Evolutionary conservation across 2,888 invertebrate genomes (phyloP).

Genomic region (Eupithecia subumbrata): DNA sequence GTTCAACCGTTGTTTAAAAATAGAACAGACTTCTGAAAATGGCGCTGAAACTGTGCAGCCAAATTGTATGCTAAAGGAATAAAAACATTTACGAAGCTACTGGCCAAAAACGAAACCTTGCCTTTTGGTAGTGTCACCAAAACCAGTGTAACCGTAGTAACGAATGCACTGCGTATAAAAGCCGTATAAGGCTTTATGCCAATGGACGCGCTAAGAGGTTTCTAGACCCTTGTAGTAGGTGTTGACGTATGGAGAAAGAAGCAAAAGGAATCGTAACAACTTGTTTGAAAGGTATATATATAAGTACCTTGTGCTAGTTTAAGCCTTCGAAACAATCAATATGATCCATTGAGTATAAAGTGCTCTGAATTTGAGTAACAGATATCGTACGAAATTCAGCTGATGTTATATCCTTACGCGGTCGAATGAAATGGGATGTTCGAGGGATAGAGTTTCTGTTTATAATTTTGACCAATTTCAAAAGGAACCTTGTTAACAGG

Average conservation of each 20-base stretch:
- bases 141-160: conserved; percentile 3
- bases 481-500: not conserved
- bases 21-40: not conserved
- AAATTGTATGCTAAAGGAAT: conserved; percentile 1
- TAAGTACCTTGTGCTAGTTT: not conserved
- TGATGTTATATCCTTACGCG: not conserved
- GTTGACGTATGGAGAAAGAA: conserved; percentile 35
- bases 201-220: conserved; percentile 51
- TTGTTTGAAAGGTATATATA: not conserved
- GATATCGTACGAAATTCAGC: not conserved
- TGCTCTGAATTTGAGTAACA: too few relatives aligned
- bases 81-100: not conserved
- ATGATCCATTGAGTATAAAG: not conserved
- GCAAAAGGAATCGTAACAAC: conserved; percentile 15
- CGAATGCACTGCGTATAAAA: conserved; percentile 22
- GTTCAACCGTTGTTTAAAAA: not conserved
- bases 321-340: not conserved
- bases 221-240: conserved; percentile 44
- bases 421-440: not conserved
- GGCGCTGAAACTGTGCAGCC: not conserved
- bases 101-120: not conserved
- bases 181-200: conserved; percentile 50
- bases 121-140: conserved; percentile 5
- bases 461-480: not conserved
- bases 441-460: not conserved